These are phyloP conservation scores for Falco peregrinus DNA, from an alignment of 2,797 vertebrate species.

Conservation along the genomic window DNA sequence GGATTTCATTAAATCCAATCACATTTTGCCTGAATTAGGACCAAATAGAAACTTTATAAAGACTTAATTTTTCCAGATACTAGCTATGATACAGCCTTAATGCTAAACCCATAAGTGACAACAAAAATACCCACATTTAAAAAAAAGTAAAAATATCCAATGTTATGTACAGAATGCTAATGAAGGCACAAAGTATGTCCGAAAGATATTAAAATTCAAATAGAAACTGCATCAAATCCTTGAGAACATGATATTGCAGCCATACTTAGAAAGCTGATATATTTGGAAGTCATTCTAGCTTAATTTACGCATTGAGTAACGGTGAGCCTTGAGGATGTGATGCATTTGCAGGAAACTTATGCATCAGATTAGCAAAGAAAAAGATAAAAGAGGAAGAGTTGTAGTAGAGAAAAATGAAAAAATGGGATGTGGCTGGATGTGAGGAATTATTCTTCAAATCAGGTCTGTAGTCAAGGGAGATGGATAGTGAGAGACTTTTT, in stretches of 20 bases:
- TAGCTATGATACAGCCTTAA: not conserved
- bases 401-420: not conserved
- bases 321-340: not conserved
- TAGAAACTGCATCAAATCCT: not conserved
- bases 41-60: not conserved
- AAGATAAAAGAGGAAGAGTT: not conserved
- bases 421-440: not conserved
- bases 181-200: not conserved
- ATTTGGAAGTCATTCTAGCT: not conserved
- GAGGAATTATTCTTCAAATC: not conserved
- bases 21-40: not conserved
- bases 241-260: not conserved
- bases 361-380: not conserved
- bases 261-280: not conserved
- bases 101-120: not conserved
- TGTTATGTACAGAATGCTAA: not conserved
- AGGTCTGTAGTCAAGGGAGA: not conserved
- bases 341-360: not conserved
- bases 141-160: not conserved
- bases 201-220: not conserved
- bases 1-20: not conserved
- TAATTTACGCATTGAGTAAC: not conserved
- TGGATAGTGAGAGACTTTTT: not conserved
- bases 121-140: not conserved
- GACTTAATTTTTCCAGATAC: not conserved